Evolutionary conservation across 2,888 invertebrate species (phyloP), one percentile per base, ranked within the genome.

Genomic region (Orthosia gothica): DNA sequence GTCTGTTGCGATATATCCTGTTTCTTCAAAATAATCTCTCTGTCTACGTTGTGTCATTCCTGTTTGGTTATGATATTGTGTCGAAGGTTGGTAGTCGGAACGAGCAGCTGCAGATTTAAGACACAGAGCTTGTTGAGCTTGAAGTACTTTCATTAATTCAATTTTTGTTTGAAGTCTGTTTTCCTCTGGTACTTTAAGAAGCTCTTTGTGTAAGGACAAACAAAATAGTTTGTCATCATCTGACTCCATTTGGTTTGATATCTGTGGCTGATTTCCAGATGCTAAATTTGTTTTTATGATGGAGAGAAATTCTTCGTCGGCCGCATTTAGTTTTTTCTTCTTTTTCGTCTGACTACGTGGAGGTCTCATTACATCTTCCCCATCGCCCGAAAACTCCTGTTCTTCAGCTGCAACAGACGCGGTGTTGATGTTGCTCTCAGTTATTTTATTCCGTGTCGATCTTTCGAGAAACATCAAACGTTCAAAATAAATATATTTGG

Each of bases 151-250:
- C n/a, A n/a, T n/a, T n/a, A n/a, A n/a, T n/a, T n/a, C n/a, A n/a
- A n/a, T n/a, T n/a, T n/a, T n/a, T n/a, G n/a, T n/a, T n/a, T n/a
- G n/a, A n/a, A n/a, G 54, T 54, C 58, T 20, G 20, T 69, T 72
- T 52, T 65, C 61, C 68, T 73, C 69, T 61, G 76, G 64, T 73
- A 73, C 52, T 68, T 76, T 73, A 59, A 69, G 18, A 49, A 77
- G 66, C 59, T 77, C 70, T 26, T 82, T 79, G 67, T 77, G 74
- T 73, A 79, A 61, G 12, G 61, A 61, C 20, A 45, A 45, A 61
- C 45, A 61, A 20, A 45, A 61, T 45, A 61, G n/a, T 61, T 61
- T 61, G 61, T 61, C 45, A 45, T 61, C 61, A 45, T 61, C 40
- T 20, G 45, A 45, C 61, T 61, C 61, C 61, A 45, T 20, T 45